These are phyloP conservation scores for Gallinago media DNA, from an alignment of 2,113 vertebrate species.

Conservation along the genomic window DNA sequence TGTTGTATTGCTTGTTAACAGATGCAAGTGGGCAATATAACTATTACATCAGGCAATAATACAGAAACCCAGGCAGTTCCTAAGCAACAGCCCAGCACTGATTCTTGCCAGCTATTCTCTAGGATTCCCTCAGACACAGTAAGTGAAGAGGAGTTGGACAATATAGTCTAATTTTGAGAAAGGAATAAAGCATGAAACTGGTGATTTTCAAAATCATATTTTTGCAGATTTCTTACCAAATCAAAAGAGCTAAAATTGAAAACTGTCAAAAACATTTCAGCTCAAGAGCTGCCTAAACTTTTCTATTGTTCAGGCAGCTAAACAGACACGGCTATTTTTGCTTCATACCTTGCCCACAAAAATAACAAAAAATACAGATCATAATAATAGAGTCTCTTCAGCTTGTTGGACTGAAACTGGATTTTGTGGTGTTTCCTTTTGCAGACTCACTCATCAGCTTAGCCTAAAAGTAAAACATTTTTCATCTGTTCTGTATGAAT, in stretches of 20 bases:
- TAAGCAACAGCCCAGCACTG: constrained; percentile 69
- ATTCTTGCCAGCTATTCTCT: constrained; percentile 56
- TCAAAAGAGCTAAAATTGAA: constrained; percentile 70
- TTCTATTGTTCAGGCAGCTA: constrained; percentile 69
- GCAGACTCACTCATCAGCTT: constrained; percentile 30
- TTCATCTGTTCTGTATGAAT: neutral
- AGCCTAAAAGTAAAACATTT: constrained; percentile 27
- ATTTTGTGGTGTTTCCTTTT: constrained; percentile 53
- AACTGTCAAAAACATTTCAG: constrained; percentile 75
- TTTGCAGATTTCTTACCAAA: constrained; percentile 75
- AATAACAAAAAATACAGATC: constrained; percentile 52
- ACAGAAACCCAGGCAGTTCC: constrained; percentile 63
- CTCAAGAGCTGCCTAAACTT: constrained; percentile 71
- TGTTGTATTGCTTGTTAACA: constrained; percentile 74
- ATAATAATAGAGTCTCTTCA: constrained; percentile 21
- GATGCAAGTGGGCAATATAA: constrained; percentile 74
- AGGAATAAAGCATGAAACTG: constrained; percentile 71
- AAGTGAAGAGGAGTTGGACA: constrained; percentile 67
- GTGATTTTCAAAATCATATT: constrained; percentile 74
- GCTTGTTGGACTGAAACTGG: constrained; percentile 17
- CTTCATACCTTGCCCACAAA: constrained; percentile 62
- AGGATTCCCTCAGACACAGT: constrained; percentile 62
- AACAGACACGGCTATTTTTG: constrained; percentile 70
- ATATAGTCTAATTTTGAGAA: constrained; percentile 65
- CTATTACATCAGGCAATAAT: constrained; percentile 74